Conservation (phyloP, 2,113 vertebrate species). For the Pelecanoides urinatrix region DNA sequence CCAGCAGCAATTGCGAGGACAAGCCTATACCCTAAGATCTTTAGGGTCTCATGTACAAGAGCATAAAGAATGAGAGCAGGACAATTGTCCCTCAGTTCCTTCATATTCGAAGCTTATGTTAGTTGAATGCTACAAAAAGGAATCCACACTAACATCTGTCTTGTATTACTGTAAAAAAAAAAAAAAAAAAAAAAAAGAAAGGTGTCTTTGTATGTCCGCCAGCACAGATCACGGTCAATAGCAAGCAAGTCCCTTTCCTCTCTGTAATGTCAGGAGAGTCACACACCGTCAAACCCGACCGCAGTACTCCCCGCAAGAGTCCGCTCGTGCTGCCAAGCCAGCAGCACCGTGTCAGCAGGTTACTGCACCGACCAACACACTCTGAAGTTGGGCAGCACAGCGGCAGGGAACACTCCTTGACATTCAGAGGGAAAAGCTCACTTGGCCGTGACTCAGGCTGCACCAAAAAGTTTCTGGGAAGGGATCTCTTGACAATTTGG, state of each 20-base stretch:
- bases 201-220: fast-evolving
- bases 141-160: not conserved
- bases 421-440: not conserved
- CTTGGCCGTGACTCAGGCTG: not conserved
- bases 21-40: not conserved
- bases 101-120: not conserved
- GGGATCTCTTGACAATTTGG: not conserved
- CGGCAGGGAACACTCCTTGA: not conserved
- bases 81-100: not conserved
- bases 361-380: not conserved
- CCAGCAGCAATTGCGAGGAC: not conserved
- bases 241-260: not conserved
- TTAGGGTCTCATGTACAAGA: not conserved
- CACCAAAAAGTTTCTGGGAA: not conserved
- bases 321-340: not conserved
- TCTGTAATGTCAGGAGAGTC: not conserved
- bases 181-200: not conserved
- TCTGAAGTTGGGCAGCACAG: not conserved
- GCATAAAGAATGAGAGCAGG: not conserved
- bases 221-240: not conserved
- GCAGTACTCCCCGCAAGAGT: not conserved
- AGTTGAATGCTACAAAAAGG: not conserved
- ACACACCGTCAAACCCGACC: not conserved
- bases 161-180: not conserved
- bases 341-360: not conserved